Evolutionary conservation across 2,888 invertebrate species (phyloP), one percentile per base, ranked within the genome.

Genomic region (Perizoma affinitatum): DNA sequence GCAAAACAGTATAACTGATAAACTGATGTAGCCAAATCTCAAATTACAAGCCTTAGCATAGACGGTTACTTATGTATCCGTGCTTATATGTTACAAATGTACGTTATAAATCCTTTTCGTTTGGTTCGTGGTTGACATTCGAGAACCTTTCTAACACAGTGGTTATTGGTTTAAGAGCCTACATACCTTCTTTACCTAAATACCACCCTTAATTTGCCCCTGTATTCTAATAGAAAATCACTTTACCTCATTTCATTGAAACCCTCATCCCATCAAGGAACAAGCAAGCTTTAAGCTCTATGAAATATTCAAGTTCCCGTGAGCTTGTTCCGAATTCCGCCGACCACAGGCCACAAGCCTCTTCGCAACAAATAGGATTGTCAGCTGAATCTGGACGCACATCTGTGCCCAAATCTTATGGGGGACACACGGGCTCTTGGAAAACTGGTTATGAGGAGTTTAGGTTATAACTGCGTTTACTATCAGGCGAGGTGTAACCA

Each of bases 331-430:
- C 76, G 73, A 76, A 77, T 75, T 74, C n/a, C 10, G 73, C 70
- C 74, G 79, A 78, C 80, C 78, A 69, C 76, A 80, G 80, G 75
- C 82, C 82, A 68, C 76, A 80, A 80, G 76, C 82, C 81, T 80
- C 81, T 79, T 78, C 75, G 79, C 72, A 75, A 77, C 80, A 86
- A 88, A 90, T 89, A 84, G 89, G 86, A 89, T 90, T 87, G 85
- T 73, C 82, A 78, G 79, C 78, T 76, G 83, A 87, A 90, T 89
- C 88, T 86, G 82, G 79, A 74, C 79, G 71, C 75, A 87, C 89
- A 90, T 89, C 88, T 90, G 90, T 87, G 87, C 77, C 83, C 83
- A 74, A 84, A 84, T 85, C 83, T 85, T 80, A 64, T 49, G 56
- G 63, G 52, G 69, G 58, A 88, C 85, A 86, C 69, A 88, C 82